Evolutionary conservation across 2,797 vertebrate species (phyloP).

Genomic region (Ceryle rudis): DNA sequence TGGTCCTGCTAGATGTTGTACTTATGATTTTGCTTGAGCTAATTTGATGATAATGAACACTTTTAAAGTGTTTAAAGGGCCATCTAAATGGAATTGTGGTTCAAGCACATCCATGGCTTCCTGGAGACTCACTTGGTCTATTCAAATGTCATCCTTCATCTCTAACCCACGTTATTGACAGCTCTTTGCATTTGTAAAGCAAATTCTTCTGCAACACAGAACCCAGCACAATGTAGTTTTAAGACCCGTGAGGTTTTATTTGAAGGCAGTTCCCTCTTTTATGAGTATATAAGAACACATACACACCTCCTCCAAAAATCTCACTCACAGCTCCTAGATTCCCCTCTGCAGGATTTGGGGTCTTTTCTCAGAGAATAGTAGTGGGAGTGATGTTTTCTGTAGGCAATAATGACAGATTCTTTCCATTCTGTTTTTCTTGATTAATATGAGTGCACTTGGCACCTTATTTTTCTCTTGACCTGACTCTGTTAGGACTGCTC

Average conservation of each 20-base stretch:
- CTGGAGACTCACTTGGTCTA: background rate
- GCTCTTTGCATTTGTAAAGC: background rate
- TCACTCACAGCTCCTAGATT: background rate
- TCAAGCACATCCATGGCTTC: background rate
- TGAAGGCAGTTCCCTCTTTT: background rate
- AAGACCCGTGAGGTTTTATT: background rate
- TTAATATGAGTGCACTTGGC: background rate
- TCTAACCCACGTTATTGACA: background rate
- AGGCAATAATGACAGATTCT: background rate
- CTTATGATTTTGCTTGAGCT: background rate
- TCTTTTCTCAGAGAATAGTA: background rate
- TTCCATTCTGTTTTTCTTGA: background rate
- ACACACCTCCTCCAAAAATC: background rate
- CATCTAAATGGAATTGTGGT: background rate
- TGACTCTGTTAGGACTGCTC: background rate
- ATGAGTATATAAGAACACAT: background rate
- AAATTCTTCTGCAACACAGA: background rate
- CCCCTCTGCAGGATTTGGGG: background rate
- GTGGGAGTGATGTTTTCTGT: background rate
- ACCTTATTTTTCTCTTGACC: background rate
- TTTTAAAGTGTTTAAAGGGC: background rate
- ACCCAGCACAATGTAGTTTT: background rate
- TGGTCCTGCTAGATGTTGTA: background rate
- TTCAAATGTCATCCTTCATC: background rate
- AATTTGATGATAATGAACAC: background rate